Evolutionary conservation across 2,888 invertebrate species (phyloP), one percentile per base, ranked within the genome.

Genomic region (Platycheirus albimanus): DNA sequence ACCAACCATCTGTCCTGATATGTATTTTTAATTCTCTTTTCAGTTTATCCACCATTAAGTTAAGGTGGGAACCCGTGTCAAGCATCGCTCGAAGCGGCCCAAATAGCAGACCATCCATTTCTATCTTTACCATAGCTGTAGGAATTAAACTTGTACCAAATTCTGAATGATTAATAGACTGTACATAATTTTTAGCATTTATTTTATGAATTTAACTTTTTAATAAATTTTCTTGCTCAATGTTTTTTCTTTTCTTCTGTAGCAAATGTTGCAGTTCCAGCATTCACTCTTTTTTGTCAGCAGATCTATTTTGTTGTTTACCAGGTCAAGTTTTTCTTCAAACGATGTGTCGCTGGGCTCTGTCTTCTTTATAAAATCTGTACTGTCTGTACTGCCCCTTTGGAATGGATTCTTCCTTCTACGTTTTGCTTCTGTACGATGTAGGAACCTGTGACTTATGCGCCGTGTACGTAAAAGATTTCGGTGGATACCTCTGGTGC

Each of bases 101-200:
- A n/a, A 30, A 30, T 3, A 58, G 1, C 1, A 20, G 17, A 1
- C 38, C 20, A 19, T 47, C 30, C 11, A 3, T 10, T 7, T 45
- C 47, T 2, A 64, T 24, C 24, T n/a, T 47, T 20, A 64, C 64
- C 36, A 64, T 47, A 2, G 64, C 47, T n/a, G 66, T 52, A 0
- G 66, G 51, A 5, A 66, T 66, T 7, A 52, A 8, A 17, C n/a
- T 17, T 8, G n/a, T n/a, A 0, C 5, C 30, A 28, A 6, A 10
- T 10, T 17, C n/a, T 19, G 1, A 8, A n/a, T n/a, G 13, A 67
- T 41, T n/a, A 13, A 38, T 2, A 64, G 36, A 47, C 49, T 51
- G 33, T 1, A 49, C 36, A 24, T 64, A 64, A 20, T 13, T 5
- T 64, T 64, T 15, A 38, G 38, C 0, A 24, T 52, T 49, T 47